Evolutionary conservation across 2,797 vertebrate genomes (phyloP), one percentile per base, ranked within the genome.

Genomic region (Prionace glauca): DNA sequence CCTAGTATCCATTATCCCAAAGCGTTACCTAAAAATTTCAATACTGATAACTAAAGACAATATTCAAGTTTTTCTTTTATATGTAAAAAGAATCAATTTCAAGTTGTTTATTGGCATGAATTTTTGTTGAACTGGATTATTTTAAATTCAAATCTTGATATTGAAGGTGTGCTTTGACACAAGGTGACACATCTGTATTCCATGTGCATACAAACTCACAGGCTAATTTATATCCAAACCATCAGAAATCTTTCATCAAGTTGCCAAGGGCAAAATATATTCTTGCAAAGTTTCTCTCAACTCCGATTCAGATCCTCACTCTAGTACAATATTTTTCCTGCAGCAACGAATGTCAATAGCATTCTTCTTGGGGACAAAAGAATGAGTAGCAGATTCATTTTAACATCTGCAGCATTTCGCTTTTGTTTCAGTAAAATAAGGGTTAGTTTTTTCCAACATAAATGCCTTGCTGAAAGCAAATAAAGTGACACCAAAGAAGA

Each of bases 11-110:
- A 81, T 88, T 60, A 24, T 67, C 20, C 16, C 32, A 14, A 11
- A 22, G n/a, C 36, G 62, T 41, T 67, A 24, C 62, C 20, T 92
- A 92, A 36, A 92, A n/a, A 67, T 92, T 92, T 92, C 62, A 67
- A 11, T 69, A n/a, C 62, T 92, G 36, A 92, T 69, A 92, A 92
- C 62, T 69, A 24, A 69, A 69, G 65, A 92, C n/a, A 92, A 92
- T 22, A 84, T 45, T 84, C 81, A 84, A 84, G 20, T 45, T 7
- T 84, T 45, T 45, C 45, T 84, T 20, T 9, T 74, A 65, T 69
- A 18, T 69, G 16, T 14, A 84, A 84, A 84, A 90, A 90, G 7
- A 92, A 92, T 67, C 32, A 41, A 36, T 2, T 36, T 91, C 60
- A 92, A 69, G 16, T 69, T 60, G 29, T 81, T 81, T 41, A 81